Base-by-base conservation (phyloP, 2,113 vertebrate species). In the Heteronetta atricapilla region DNA sequence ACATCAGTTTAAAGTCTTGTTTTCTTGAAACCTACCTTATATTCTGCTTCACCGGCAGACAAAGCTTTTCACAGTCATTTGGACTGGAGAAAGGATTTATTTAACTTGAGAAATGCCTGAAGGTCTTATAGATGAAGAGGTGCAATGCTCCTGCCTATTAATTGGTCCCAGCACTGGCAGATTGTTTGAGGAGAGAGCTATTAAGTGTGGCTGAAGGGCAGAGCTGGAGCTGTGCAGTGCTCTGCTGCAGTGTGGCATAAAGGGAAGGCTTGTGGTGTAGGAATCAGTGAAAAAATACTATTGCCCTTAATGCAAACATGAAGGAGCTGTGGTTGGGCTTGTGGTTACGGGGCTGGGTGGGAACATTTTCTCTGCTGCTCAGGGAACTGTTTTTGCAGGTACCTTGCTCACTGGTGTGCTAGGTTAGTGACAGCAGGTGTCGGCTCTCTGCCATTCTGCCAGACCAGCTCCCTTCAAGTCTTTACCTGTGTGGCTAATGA, bases 231-330 rank as follows among this genome's bases (percentile, higher is more conserved):
- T 0, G 0, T 0, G 6, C 68, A 21, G 55, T 31, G 59, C 48
- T 89, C 42, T 0, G 3, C 1, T 2, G 21, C 9, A 4, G 52
- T 0, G 0, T 1, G 28, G 72, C n/a, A 1, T 3, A 8, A n/a
- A 77, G 63, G 21, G 26, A 48, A 62, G 72, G 72, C 22, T 36
- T 63, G 68, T 17, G 73, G 63, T 0, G 1, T 2, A 16, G 64
- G 56, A 79, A 23, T 25, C 73, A 75, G 56, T 48, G 69, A 33
- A 34, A 82, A 81, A 55, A 18, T 3, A 31, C 52, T 46, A 23
- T 0, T 48, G 73, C 81, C 22, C 55, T 40, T 58, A 23, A 55
- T 34, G 42, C 4, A 1, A 90, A 69, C 46, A 13, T 29, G 34
- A 56, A 69, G 36, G 50, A 69, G 58, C 73, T 94, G 94, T 67